A percentile compares a stretch with the other conserved stretches of the same genome.
Conservation (phyloP, 2,113 vertebrate genomes). For the Craseonycteris thonglongyai region DNA sequence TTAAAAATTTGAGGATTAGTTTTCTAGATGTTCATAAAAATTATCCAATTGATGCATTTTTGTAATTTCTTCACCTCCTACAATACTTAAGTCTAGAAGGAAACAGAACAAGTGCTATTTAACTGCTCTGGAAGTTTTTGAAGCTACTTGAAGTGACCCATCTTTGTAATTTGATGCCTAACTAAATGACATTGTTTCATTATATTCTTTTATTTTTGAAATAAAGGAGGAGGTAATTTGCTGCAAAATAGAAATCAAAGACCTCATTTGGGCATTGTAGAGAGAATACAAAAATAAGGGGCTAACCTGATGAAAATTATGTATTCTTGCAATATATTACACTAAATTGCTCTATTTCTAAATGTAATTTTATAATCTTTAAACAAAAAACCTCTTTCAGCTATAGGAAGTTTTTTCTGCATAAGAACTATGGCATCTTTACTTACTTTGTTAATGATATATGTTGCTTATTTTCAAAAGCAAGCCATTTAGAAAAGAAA, state of each 20-base stretch:
- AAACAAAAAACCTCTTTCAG: conserved; percentile 5
- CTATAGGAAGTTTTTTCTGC: not conserved
- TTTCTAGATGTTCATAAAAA: not conserved
- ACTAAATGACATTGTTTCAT: conserved; percentile 47
- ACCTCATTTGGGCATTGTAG: conserved; percentile 50
- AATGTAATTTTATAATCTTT: conserved; percentile 30
- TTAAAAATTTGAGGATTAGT: not conserved
- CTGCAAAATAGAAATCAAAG: conserved; percentile 55
- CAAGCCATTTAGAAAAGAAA: not conserved
- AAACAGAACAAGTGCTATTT: not conserved
- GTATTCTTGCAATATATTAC: conserved; percentile 68
- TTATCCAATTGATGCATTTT: not conserved
- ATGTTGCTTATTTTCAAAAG: not conserved
- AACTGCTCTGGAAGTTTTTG: not conserved
- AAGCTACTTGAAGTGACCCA: not conserved
- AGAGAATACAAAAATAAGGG: conserved; percentile 37
- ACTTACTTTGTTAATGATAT: conserved; percentile 19
- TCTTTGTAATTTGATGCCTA: conserved; percentile 22
- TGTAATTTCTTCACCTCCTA: not conserved
- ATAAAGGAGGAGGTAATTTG: conserved; percentile 50
- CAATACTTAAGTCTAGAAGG: not conserved
- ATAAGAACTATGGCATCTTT: not conserved
- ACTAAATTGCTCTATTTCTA: conserved; percentile 55
- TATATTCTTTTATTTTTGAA: conserved; percentile 51
- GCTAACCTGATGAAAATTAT: conserved; percentile 60